These are phyloP conservation scores for Elegia similella DNA, from an alignment of 2,888 invertebrate species.

Conservation along the genomic window DNA sequence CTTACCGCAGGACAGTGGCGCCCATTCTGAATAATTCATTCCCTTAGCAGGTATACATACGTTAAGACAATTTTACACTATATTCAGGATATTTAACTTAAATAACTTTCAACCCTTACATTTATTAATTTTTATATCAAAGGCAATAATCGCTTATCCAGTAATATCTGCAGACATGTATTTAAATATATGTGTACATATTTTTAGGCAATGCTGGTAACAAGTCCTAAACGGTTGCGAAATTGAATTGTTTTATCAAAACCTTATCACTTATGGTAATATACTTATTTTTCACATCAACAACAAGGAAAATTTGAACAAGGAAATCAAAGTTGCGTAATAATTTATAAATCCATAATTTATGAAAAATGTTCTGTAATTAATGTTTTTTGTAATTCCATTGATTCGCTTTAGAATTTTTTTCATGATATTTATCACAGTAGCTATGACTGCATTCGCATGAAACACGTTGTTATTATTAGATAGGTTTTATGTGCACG, in stretches of 20 bases:
- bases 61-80: neutral
- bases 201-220: neutral
- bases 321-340: neutral
- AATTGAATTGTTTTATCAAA: conserved; percentile 61
- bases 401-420: conserved; percentile 52
- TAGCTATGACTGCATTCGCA: conserved; percentile 70
- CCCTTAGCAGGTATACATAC: neutral
- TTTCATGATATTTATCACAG: conserved; percentile 58
- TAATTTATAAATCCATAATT: conserved; percentile 19
- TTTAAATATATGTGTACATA: neutral
- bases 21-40: conserved; percentile 3
- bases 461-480: conserved; percentile 47
- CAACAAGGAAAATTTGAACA: too few species aligned
- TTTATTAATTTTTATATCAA: neutral
- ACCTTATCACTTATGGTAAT: conserved; percentile 11
- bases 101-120: neutral
- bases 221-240: conserved; percentile 38
- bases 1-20: conserved; percentile 30
- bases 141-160: neutral
- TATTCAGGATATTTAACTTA: neutral
- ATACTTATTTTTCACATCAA: neutral
- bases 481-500: conserved; percentile 60
- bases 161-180: neutral
- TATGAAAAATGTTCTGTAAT: conserved; percentile 22
- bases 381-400: conserved; percentile 29